Evolutionary conservation across 1,140 invertebrate species (phyloP).

Genomic region (Neodiprion fabricii): DNA sequence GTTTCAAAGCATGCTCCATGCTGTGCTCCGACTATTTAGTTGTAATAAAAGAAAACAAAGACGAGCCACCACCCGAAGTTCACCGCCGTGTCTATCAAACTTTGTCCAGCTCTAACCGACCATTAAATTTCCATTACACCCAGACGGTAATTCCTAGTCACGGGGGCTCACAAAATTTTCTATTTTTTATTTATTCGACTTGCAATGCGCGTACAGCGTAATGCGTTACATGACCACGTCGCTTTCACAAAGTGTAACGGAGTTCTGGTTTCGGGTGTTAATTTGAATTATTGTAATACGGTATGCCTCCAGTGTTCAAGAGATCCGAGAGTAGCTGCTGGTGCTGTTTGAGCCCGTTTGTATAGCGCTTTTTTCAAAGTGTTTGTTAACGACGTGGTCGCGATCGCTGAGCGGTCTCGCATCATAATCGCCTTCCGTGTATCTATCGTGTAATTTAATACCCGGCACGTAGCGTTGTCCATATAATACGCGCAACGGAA

Average conservation of each 20-base stretch:
- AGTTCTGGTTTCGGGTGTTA: background rate
- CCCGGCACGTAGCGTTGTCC: background rate
- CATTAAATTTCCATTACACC: background rate
- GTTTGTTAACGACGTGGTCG: background rate
- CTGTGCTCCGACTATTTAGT: conserved; percentile 24
- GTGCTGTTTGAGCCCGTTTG: background rate
- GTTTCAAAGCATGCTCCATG: conserved; percentile 39
- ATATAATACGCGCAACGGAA: background rate
- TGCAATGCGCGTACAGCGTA: no score
- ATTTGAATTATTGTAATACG: background rate
- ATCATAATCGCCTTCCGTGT: conserved; percentile 1
- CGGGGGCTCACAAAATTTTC: no score
- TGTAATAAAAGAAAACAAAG: conserved; percentile 45
- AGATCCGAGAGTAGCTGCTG: conserved; percentile 1
- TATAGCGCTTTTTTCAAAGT: background rate
- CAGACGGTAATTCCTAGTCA: no score
- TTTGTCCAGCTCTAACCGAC: background rate
- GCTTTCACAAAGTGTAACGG: no score
- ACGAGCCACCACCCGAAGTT: conserved; percentile 9
- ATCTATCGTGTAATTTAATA: background rate
- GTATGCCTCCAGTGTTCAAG: background rate
- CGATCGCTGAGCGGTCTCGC: background rate
- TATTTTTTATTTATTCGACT: no score
- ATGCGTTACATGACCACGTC: no score
- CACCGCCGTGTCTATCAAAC: background rate